phyloP scores from a whole-genome alignment of 2,888 invertebrate genomes.

The Stratiomys singularior region DNA sequence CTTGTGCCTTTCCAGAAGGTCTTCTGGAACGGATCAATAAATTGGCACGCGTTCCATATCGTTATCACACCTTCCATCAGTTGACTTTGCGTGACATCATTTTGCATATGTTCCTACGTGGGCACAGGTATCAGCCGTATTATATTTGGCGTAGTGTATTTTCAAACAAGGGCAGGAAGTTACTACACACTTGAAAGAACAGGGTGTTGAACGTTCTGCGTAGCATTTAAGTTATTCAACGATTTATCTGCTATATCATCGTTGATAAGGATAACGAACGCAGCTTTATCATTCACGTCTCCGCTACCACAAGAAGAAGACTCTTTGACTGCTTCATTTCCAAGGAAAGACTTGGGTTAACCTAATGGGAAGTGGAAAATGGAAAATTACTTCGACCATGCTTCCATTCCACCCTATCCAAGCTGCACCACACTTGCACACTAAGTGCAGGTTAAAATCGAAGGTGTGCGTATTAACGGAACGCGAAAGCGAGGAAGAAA shows the following conservation, averaged over 20 bases:
- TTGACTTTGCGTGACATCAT: constrained; percentile 47
- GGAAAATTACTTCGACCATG: too few relatives aligned
- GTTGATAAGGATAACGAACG: too few relatives aligned
- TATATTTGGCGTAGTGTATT: constrained; percentile 12
- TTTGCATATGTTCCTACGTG: constrained; percentile 24
- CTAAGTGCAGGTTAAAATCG: constrained; percentile 21
- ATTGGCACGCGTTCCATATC: constrained; percentile 48
- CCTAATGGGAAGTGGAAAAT: too few relatives aligned
- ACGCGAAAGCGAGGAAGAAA: neutral
- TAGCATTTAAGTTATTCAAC: too few relatives aligned
- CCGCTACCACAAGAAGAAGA: too few relatives aligned
- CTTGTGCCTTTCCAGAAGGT: constrained; percentile 35
- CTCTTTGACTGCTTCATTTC: too few relatives aligned
- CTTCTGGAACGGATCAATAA: constrained; percentile 45
- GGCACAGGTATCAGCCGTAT: constrained; percentile 17
- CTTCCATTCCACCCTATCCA: neutral
- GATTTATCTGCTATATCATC: too few relatives aligned
- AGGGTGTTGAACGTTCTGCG: too few relatives aligned
- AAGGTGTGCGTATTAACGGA: constrained; percentile 36
- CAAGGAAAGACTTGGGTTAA: too few relatives aligned
- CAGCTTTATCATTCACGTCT: too few relatives aligned
- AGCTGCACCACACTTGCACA: neutral
- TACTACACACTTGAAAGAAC: neutral
- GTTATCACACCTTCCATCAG: constrained; percentile 47
- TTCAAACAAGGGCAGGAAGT: neutral